A percentile compares a stretch with the other conserved stretches of the same genome.
These are phyloP conservation scores for Uria aalge DNA, from an alignment of 2,113 vertebrate species.

Conservation along the genomic window DNA sequence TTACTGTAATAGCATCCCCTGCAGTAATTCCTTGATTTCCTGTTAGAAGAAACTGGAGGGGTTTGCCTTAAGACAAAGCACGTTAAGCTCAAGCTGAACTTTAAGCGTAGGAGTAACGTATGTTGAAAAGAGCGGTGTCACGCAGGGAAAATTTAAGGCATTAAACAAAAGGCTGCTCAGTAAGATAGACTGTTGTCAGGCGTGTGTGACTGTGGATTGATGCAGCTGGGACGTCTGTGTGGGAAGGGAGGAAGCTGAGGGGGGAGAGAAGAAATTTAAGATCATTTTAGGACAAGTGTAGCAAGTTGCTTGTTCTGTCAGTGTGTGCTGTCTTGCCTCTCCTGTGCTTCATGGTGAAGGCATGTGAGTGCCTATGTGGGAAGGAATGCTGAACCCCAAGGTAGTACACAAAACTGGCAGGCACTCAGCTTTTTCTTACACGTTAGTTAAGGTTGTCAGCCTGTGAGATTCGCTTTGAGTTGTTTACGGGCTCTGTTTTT, in stretches of 20 bases:
- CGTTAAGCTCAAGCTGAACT: background rate
- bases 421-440: background rate
- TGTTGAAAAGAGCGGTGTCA: background rate
- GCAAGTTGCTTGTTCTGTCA: background rate
- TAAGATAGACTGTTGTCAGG: background rate
- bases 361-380: accelerated
- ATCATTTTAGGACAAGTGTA: background rate
- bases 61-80: background rate
- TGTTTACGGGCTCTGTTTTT: slow-evolving; percentile 8
- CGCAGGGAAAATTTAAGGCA: accelerated
- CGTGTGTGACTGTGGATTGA: background rate
- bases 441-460: background rate
- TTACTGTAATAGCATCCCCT: background rate
- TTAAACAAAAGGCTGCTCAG: background rate
- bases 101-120: background rate
- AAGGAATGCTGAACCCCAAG: background rate
- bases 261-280: background rate
- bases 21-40: background rate
- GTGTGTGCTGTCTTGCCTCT: background rate
- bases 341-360: background rate
- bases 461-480: background rate
- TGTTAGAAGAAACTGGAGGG: background rate
- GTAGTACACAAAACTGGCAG: background rate
- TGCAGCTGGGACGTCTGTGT: background rate
- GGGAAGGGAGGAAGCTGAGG: background rate